A percentile compares a stretch with the other conserved stretches of the same genome.
Conservation (phyloP, 2,888 invertebrate species). For the Fragum whitleyi region DNA sequence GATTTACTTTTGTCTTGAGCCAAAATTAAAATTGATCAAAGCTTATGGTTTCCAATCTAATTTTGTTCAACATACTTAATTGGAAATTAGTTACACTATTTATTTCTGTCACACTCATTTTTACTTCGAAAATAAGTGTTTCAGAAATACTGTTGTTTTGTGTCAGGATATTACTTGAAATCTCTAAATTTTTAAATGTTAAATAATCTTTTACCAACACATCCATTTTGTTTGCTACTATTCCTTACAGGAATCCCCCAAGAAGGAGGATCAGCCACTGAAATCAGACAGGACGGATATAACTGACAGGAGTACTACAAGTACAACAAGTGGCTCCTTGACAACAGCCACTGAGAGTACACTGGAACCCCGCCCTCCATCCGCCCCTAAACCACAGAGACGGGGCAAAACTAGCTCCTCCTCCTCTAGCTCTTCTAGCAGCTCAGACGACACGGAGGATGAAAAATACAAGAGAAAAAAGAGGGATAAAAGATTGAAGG, state of each 20-base stretch:
- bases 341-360: slow-evolving; percentile 61
- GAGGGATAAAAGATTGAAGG: slow-evolving; percentile 16
- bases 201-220: too few relatives aligned
- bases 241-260: neutral
- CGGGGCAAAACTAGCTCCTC: slow-evolving; percentile 30
- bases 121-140: too few relatives aligned
- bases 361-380: slow-evolving; percentile 14
- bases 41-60: too few relatives aligned
- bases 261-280: slow-evolving; percentile 3
- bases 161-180: too few relatives aligned
- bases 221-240: too few relatives aligned
- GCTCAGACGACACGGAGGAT: slow-evolving; percentile 41
- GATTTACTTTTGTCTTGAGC: too few relatives aligned
- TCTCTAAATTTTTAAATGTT: too few relatives aligned
- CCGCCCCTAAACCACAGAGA: slow-evolving; percentile 7
- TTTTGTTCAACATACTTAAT: too few relatives aligned
- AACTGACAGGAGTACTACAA: slow-evolving; percentile 50
- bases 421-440: slow-evolving; percentile 38
- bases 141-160: too few relatives aligned
- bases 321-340: slow-evolving; percentile 55
- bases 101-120: too few relatives aligned
- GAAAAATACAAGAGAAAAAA: slow-evolving; percentile 37
- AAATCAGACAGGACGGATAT: slow-evolving; percentile 27
- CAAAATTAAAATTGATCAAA: too few relatives aligned
- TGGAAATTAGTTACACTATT: too few relatives aligned